Evolutionary conservation across 2,888 invertebrate genomes (phyloP), one percentile per base, ranked within the genome.

Genomic region (Scrobipalpa atriplicella): DNA sequence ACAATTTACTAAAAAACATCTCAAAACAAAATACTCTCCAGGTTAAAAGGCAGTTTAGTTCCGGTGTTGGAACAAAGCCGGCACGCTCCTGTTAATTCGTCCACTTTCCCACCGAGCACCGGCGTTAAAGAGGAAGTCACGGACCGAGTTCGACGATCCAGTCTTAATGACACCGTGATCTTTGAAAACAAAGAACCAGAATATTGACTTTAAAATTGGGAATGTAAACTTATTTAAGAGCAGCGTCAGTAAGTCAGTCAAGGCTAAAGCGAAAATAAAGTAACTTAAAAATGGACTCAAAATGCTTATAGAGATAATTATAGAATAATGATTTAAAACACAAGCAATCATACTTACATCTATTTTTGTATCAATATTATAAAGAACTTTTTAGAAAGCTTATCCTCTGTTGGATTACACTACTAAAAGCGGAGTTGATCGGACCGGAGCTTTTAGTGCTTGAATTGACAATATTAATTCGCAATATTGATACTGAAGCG

Each of bases 91-190:
- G 86, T 86, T 88, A 84, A 85, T 85, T 86, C 82, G 75, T 80
- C 77, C 83, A 84, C 86, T 89, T 90, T 89, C 89, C 84, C 87
- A 88, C 79, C 83, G 81, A 74, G 79, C 78, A 19, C 10, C 54
- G 19, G 6, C 38, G 86, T 86, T 91, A 89, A 92, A 90, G 83
- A 88, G 92, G 92, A 92, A 91, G 92, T 92, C 91, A 91, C 88
- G 91, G 85, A 71, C 76, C 73, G 71, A 81, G 90, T 83, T 90
- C 87, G 78, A 83, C 87, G 86, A 81, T 76, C 87, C 72, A 65
- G 71, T 75, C 52, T 47, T 69, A 68, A 70, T 70, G 62, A 67
- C 64, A 69, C 71, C 64, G 67, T 67, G 71, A 70, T n/a, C 62
- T 18, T 56, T 56, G 29, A 38, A 29, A 36, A 58, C 58, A 58